phyloP scores from a whole-genome alignment of 64 coral and sea anemone species.

The Stichodactyla helianthus region DNA sequence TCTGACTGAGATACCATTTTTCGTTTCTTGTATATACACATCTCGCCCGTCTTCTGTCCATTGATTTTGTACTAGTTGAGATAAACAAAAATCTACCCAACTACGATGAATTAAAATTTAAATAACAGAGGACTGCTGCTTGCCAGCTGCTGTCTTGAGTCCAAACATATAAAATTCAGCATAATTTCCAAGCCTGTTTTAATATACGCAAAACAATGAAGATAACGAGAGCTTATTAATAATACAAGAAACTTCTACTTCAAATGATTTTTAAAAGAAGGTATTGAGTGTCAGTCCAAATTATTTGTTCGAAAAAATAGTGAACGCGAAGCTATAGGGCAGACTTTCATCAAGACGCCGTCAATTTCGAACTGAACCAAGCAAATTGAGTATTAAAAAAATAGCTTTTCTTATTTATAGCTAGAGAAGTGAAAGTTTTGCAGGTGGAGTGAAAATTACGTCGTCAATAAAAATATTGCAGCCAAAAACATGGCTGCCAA shows the following conservation, averaged over 20 bases:
- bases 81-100: slow-evolving; percentile 4
- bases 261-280: neutral
- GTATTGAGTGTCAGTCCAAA: neutral
- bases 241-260: neutral
- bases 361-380: neutral
- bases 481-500: neutral
- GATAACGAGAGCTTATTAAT: slow-evolving; percentile 13
- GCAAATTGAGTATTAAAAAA: neutral
- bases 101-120: slow-evolving; percentile 17
- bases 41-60: neutral
- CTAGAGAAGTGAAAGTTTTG: neutral
- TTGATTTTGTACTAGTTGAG: neutral
- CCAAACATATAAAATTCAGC: slow-evolving; percentile 10
- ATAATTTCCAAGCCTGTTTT: slow-evolving; percentile 20
- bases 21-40: neutral
- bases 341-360: neutral
- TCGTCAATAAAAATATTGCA: neutral
- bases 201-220: slow-evolving; percentile 19
- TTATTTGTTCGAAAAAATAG: neutral
- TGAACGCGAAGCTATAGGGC: neutral
- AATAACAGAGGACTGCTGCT: neutral
- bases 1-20: neutral
- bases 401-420: neutral
- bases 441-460: neutral
- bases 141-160: neutral